phyloP scores from a whole-genome alignment of 2,113 vertebrate genomes.

The Scophthalmus maximus region DNA sequence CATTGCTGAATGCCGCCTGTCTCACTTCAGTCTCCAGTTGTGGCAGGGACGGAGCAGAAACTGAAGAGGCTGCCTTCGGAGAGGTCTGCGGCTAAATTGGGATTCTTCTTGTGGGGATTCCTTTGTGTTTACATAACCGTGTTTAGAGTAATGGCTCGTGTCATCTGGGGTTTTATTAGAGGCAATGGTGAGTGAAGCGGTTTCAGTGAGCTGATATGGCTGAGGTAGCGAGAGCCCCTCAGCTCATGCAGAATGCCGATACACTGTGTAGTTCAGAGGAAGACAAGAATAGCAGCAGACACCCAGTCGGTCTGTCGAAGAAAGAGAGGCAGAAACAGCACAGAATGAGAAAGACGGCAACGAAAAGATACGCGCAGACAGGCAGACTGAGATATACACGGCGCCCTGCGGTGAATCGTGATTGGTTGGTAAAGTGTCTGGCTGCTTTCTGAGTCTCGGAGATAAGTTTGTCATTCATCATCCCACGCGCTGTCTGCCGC shows the following conservation, averaged over 20 bases:
- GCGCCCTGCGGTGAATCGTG: constrained; percentile 37
- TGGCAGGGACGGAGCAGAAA: constrained; percentile 20
- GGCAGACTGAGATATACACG: constrained; percentile 36
- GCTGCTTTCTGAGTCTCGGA: constrained; percentile 44
- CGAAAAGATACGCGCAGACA: constrained; percentile 42
- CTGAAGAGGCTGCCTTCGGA: constrained; percentile 18
- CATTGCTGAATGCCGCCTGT: constrained; percentile 19
- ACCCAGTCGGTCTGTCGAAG: constrained; percentile 32
- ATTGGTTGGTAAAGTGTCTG: constrained; percentile 14
- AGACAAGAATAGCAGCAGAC: constrained; percentile 64
- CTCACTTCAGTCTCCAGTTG: constrained; percentile 21
- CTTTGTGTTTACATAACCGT: constrained; percentile 47
- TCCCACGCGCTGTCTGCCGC: constrained; percentile 12
- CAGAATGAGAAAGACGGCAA: constrained; percentile 12
- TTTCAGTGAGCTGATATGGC: constrained; percentile 32
- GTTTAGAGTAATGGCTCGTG: constrained; percentile 43
- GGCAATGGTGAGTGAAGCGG: constrained; percentile 31
- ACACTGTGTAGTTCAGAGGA: constrained; percentile 17
- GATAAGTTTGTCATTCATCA: constrained; percentile 63
- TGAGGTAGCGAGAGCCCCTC: constrained; percentile 22
- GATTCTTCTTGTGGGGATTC: constrained; percentile 54
- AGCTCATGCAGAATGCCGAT: constrained; percentile 12
- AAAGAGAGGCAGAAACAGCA: constrained; percentile 11
- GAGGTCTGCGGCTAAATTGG: constrained; percentile 49
- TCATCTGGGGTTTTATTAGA: constrained; percentile 46